Evolutionary conservation across 2,888 invertebrate genomes (phyloP).

Genomic region (Lycocerus yunnanus): DNA sequence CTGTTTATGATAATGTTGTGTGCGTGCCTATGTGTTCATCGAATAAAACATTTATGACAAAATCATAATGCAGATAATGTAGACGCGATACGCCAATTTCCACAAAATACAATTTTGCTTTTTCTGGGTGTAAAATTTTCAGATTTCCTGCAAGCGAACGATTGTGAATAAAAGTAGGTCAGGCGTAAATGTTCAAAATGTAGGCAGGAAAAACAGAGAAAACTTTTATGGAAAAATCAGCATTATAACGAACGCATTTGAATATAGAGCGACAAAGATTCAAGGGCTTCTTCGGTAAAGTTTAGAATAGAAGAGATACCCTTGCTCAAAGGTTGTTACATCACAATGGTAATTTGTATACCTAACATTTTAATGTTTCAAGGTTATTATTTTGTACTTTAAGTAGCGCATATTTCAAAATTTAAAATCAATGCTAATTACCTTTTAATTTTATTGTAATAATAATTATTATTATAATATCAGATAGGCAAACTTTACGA

Average conservation of each 20-base stretch:
- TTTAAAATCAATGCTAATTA: too few species aligned
- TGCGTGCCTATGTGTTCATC: neutral
- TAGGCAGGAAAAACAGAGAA: conserved; percentile 1
- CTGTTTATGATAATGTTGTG: neutral
- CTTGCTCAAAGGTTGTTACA: neutral
- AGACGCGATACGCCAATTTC: neutral
- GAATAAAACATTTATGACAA: neutral
- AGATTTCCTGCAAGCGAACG: neutral
- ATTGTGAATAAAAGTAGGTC: neutral
- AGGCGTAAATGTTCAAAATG: neutral
- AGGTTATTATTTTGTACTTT: neutral
- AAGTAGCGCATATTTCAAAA: too few species aligned
- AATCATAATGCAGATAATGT: neutral
- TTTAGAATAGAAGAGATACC: neutral
- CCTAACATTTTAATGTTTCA: neutral
- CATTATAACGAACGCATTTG: conserved; percentile 2
- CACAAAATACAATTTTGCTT: neutral
- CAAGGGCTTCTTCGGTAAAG: neutral
- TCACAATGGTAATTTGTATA: neutral
- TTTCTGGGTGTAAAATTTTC: neutral
- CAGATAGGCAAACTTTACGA: too few species aligned
- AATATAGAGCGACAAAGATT: conserved; percentile 1
- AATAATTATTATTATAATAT: too few species aligned
- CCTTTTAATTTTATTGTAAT: too few species aligned
- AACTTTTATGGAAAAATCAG: neutral